Base-by-base conservation (phyloP, 1,140 invertebrate genomes). In the Drusus annulatus region DNA sequence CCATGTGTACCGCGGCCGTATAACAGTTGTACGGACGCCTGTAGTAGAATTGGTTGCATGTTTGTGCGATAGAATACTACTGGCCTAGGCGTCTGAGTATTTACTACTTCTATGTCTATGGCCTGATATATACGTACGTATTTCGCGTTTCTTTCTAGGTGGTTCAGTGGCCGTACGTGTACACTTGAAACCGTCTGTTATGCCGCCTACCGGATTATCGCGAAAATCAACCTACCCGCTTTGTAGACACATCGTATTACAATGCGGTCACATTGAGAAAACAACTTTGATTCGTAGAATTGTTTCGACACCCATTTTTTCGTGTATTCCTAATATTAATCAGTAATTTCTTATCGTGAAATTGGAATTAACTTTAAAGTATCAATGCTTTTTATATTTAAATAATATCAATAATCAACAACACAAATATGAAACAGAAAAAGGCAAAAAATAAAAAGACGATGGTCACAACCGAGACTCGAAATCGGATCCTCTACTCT, bases 21-120 rank as follows among this genome's bases (percentile, higher is more conserved):
- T 56, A 56, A 75, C 71, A 75, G 71, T 75, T 75, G 71, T 75
- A 45, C 36, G 4, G 3, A 15, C 28, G 71, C 52, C 52, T 75
- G 54, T 75, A 21, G 71, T 71, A 50, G 54, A 75, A 75, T 60
- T 58, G 54, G 52, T 52, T 75, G 71, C 71, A 75, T 31, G 71
- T 75, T 36, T 8, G 10, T 45, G 10, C 8, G 8, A 36, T 45
- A 45, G 10, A 56, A 28, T 25, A 56, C 52, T 25, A 31, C 23
- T 8, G 25, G 15, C 54, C 3, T 28, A 25, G n/a, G 51, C 45
- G 23, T 28, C 19, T 56, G 52, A 17, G 51, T 74, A 36, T 58
- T 74, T 74, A 74, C 36, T 21, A 19, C 45, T 69, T 15, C 28
- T 6, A 36, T 36, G 8, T n/a, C n/a, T 28, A 28, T 28, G 25